Percentiles rank a stretch among this genome's conserved stretches.
phyloP scores from a whole-genome alignment of 2,113 vertebrate genomes.

The Alethe castanea region DNA sequence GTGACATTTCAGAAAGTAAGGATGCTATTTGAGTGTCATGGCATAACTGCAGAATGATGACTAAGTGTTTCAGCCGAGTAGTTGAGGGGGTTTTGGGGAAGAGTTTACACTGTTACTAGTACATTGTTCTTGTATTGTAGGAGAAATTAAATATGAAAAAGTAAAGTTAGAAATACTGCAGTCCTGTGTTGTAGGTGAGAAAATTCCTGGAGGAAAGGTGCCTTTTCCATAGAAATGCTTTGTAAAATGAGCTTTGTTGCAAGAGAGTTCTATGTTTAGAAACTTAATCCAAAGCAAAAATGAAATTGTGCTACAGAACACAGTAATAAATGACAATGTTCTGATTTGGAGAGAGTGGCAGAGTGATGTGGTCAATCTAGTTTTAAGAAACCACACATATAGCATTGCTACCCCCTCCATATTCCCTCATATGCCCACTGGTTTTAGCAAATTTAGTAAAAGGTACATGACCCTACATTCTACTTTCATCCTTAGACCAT shows the following conservation, averaged over 20 bases:
- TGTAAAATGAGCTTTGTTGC: not conserved
- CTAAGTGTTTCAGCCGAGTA: not conserved
- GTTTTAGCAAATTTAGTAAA: not conserved
- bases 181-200: not conserved
- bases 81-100: not conserved
- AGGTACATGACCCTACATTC: not conserved
- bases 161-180: not conserved
- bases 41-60: not conserved
- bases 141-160: not conserved
- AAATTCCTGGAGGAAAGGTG: not conserved
- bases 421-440: not conserved
- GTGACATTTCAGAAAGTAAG: not conserved
- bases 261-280: not conserved
- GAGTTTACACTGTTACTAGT: not conserved
- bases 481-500: not conserved
- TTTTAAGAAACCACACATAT: not conserved
- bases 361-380: not conserved
- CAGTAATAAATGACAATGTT: not conserved
- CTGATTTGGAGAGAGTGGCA: not conserved
- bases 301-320: not conserved
- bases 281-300: not conserved
- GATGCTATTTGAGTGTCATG: not conserved
- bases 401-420: not conserved
- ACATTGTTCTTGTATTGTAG: not conserved
- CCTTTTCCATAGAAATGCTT: not conserved